Conservation (phyloP, 2,113 vertebrate genomes). For the Syrmaticus mikado region DNA sequence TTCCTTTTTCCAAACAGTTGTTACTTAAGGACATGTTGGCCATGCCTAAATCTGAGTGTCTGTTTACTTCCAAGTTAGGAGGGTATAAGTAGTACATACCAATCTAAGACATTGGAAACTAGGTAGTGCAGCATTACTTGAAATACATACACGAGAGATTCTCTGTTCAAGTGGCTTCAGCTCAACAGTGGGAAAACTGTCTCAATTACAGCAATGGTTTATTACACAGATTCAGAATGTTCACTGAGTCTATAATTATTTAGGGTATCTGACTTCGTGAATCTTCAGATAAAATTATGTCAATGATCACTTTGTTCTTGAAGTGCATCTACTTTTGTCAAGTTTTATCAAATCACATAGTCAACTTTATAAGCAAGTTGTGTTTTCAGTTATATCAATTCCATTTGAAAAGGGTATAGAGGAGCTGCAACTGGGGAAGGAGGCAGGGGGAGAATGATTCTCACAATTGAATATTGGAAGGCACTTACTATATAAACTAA, state of each 20-base stretch:
- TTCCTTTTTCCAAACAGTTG: not conserved
- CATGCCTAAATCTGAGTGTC: not conserved
- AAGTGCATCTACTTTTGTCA: constrained; percentile 82
- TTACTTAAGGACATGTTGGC: not conserved
- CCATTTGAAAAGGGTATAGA: not conserved
- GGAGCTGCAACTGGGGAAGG: not conserved
- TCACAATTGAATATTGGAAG: not conserved
- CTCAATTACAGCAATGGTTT: not conserved
- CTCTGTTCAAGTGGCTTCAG: not conserved
- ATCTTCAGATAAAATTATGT: constrained; percentile 33
- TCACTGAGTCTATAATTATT: not conserved
- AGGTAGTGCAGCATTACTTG: not conserved
- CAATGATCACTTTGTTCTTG: constrained; percentile 62
- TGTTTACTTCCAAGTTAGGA: not conserved
- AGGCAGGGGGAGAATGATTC: not conserved
- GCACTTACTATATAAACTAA: not conserved
- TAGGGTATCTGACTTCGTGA: not conserved
- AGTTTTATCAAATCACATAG: constrained; percentile 85
- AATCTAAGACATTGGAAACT: not conserved
- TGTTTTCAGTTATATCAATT: constrained; percentile 71
- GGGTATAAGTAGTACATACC: not conserved
- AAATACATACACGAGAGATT: not conserved
- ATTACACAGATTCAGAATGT: not conserved
- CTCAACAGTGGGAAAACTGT: not conserved
- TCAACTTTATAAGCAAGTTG: constrained; percentile 82